Conservation (phyloP, 2,888 invertebrate species). For the Galerucella pusilla region DNA sequence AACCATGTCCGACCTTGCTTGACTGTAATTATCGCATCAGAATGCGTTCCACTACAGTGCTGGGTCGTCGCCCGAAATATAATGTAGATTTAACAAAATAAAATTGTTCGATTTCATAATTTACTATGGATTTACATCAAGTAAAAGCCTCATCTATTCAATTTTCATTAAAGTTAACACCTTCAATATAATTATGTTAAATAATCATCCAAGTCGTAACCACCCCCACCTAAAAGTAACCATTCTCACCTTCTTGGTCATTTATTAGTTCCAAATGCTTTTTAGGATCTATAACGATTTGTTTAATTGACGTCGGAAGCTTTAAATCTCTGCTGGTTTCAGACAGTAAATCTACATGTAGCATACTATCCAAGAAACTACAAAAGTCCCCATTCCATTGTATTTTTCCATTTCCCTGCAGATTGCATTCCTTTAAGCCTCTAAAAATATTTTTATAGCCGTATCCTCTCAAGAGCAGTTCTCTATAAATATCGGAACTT, state of each 20-base stretch:
- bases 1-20: too few relatives aligned
- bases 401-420: conserved; percentile 62
- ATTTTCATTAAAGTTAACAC: too few relatives aligned
- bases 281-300: conserved; percentile 68
- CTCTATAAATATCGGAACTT: conserved; percentile 61
- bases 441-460: conserved; percentile 67
- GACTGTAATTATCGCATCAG: too few relatives aligned
- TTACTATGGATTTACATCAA: too few relatives aligned
- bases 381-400: conserved; percentile 75
- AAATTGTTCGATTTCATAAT: too few relatives aligned
- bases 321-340: conserved; percentile 63
- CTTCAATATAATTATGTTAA: too few relatives aligned
- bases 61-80: too few relatives aligned
- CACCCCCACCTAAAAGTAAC: too few relatives aligned
- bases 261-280: conserved; percentile 56
- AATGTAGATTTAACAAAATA: too few relatives aligned
- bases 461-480: conserved; percentile 68
- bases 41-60: too few relatives aligned
- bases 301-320: conserved; percentile 71
- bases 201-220: too few relatives aligned
- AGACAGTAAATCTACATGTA: conserved; percentile 72
- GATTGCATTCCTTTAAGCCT: conserved; percentile 66
- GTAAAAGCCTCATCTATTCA: too few relatives aligned
- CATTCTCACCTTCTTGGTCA: conserved; percentile 20
- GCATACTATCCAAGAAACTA: conserved; percentile 76